Evolutionary conservation across 2,797 vertebrate genomes (phyloP), one percentile per base, ranked within the genome.

Genomic region (Novumbra hubbsi): DNA sequence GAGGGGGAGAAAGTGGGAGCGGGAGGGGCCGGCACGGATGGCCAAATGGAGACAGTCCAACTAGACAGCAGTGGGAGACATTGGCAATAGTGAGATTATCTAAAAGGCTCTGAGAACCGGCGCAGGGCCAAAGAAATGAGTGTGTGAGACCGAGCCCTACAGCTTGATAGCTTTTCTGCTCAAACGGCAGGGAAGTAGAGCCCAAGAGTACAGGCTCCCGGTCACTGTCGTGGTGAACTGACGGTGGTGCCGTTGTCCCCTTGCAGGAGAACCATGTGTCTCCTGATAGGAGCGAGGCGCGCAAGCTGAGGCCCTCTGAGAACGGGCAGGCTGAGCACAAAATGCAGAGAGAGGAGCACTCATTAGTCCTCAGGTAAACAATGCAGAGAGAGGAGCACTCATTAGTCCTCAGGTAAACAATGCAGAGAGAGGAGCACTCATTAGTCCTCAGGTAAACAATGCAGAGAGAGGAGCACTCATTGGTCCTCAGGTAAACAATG

Each of bases 321-420:
- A 99, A 99, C 68, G 97, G 98, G 87, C 97, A 99, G 76, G 90
- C 91, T 4, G 96, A 97, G 83, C 94, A 91, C 89, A 97, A 98
- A 90, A 93, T 93, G 86, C 94, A 95, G 79, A 78, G 95, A 83
- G 96, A 98, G 75, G 97, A 98, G 80, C 95, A 98, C 77, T 88
- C 96, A 12, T 83, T 98, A 86, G 92, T 95, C 81, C 95, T 97
- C 87, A 95, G 96, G 98, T 99, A 88, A 83, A 55, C 49, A 32
- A 30, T 93, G 86, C 94, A 95, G 79, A 78, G 95, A 83, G 96
- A 98, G 75, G 97, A 98, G 80, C 95, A 98, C 77, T 88, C 96
- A 12, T 83, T 98, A 86, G 92, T 95, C 81, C 95, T 97, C 87
- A 95, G 96, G 98, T 99, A 88, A 83, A 55, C 49, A 32, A 30